A percentile compares a stretch with the other conserved stretches of the same genome.
These are phyloP conservation scores for Tenthredo notha DNA, from an alignment of 2,888 invertebrate genomes.

Conservation along the genomic window DNA sequence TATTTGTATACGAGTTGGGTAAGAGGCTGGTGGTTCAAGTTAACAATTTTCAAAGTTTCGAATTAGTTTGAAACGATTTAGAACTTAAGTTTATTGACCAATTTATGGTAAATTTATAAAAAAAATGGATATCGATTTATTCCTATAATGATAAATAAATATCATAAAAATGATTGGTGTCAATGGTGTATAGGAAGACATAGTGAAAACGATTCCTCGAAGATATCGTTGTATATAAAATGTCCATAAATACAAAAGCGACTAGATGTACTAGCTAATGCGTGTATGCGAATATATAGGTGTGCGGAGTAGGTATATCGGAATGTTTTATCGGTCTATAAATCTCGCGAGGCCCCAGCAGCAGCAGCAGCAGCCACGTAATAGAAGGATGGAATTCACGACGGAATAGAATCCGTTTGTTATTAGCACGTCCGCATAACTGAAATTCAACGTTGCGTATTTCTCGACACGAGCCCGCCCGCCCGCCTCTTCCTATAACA, in stretches of 20 bases:
- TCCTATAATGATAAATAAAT: neutral
- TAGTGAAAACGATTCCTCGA: neutral
- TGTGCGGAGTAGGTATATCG: conserved; percentile 57
- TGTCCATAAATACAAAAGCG: neutral
- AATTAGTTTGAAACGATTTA: too few species aligned
- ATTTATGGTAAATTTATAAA: too few species aligned
- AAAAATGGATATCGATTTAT: neutral
- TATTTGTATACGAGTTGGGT: too few species aligned
- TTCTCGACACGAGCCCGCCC: conserved; percentile 56
- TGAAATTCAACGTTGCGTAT: conserved; percentile 73
- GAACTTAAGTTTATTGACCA: too few species aligned
- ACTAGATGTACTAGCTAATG: neutral
- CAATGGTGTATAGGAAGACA: neutral
- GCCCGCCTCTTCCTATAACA: conserved; percentile 46
- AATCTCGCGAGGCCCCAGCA: conserved; percentile 64
- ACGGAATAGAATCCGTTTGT: conserved; percentile 74
- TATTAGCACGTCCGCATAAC: conserved; percentile 76
- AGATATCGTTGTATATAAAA: neutral
- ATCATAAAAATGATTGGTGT: neutral
- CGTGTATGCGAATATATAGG: neutral
- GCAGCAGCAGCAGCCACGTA: conserved; percentile 62
- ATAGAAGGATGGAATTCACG: conserved; percentile 71
- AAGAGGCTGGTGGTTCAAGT: too few species aligned
- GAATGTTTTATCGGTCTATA: conserved; percentile 65
- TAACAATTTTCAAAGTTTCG: too few species aligned